These are phyloP conservation scores for Drosophila repleta DNA, from an alignment of 1,140 invertebrate species.

Conservation along the genomic window DNA sequence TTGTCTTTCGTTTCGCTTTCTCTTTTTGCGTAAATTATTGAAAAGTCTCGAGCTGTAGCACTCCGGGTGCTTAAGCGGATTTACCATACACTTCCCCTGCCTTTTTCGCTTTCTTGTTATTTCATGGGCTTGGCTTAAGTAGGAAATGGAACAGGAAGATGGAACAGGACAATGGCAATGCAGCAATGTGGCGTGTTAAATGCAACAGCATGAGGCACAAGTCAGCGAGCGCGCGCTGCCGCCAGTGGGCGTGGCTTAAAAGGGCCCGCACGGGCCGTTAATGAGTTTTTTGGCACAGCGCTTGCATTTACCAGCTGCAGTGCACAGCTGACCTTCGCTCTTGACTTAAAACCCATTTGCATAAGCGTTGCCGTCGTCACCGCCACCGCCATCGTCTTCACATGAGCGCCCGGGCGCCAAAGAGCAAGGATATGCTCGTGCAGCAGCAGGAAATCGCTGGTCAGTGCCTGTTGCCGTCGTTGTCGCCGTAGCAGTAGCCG, in stretches of 20 bases:
- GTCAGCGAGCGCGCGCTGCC: no score
- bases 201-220: slow-evolving; percentile 31
- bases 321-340: slow-evolving; percentile 65
- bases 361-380: slow-evolving; percentile 49
- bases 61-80: slow-evolving; percentile 64
- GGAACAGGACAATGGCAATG: slow-evolving; percentile 9
- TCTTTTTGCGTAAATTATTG: slow-evolving; percentile 65
- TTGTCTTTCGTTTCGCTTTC: slow-evolving; percentile 15
- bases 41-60: slow-evolving; percentile 65
- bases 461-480: not conserved
- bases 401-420: not conserved
- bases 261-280: slow-evolving; percentile 61
- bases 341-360: slow-evolving; percentile 77
- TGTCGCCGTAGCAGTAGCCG: no score
- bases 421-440: slow-evolving; percentile 15
- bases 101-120: not conserved
- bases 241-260: slow-evolving; percentile 49
- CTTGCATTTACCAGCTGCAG: slow-evolving; percentile 64
- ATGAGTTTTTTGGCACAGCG: slow-evolving; percentile 67
- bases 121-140: slow-evolving; percentile 15
- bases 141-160: slow-evolving; percentile 41
- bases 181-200: slow-evolving; percentile 49
- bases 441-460: not conserved
- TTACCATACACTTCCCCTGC: slow-evolving; percentile 28
- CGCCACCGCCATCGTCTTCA: not conserved